Percentiles rank a stretch among this genome's conserved stretches.
Evolutionary conservation across 2,888 invertebrate genomes (phyloP).

Genomic region (Dermolepida albohirtum): DNA sequence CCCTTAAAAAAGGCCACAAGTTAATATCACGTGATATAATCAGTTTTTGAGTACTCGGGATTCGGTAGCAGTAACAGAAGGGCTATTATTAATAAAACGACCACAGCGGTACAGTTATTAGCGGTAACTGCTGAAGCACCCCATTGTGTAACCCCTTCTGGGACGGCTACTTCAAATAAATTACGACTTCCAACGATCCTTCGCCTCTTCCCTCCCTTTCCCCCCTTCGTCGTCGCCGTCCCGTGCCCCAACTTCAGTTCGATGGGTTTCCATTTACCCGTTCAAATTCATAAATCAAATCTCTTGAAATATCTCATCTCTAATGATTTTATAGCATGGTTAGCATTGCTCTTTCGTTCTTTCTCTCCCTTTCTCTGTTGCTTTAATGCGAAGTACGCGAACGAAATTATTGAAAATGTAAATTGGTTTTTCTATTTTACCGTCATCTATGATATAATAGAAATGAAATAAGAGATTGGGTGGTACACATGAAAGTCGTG

Average conservation of each 20-base stretch:
- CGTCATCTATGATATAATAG: too few relatives aligned
- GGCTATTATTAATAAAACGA: too few relatives aligned
- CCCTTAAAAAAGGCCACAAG: too few relatives aligned
- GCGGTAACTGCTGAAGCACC: constrained; percentile 35
- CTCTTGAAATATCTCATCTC: constrained; percentile 11
- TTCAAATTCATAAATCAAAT: constrained; percentile 35
- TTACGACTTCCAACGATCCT: constrained; percentile 42
- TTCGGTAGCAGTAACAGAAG: too few relatives aligned
- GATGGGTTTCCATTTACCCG: not conserved
- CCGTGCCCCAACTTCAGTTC: too few relatives aligned
- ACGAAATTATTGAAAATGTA: constrained; percentile 18
- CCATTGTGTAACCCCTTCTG: constrained; percentile 48
- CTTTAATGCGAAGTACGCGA: not conserved
- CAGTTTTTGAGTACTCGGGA: too few relatives aligned
- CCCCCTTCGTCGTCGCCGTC: too few relatives aligned
- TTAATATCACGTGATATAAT: too few relatives aligned
- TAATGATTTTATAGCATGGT: constrained; percentile 28
- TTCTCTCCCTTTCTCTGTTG: too few relatives aligned
- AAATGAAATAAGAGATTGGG: too few relatives aligned
- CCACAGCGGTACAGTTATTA: constrained; percentile 11
- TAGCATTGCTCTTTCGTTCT: not conserved
- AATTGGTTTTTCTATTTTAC: constrained; percentile 17
- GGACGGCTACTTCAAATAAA: constrained; percentile 53
- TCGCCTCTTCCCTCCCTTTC: too few relatives aligned
- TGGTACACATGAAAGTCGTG: constrained; percentile 10